These are phyloP conservation scores for Lateolabrax maculatus DNA, from an alignment of 2,797 vertebrate genomes.

Conservation along the genomic window DNA sequence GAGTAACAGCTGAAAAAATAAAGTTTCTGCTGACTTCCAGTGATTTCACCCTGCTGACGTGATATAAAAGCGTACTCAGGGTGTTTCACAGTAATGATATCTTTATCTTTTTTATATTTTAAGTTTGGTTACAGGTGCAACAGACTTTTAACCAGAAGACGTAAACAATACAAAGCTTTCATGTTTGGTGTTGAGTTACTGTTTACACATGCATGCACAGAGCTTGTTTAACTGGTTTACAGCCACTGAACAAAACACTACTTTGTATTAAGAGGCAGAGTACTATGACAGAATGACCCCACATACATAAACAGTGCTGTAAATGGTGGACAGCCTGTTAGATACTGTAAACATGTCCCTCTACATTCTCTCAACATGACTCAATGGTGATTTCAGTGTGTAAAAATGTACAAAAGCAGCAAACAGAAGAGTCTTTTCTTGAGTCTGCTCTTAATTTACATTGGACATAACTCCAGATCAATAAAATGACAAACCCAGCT, in stretches of 20 bases:
- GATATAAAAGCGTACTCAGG: neutral
- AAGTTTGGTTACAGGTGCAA: neutral
- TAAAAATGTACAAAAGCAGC: neutral
- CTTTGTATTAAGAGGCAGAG: no score
- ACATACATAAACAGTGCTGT: neutral
- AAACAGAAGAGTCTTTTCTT: slow-evolving; percentile 3
- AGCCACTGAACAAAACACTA: no score
- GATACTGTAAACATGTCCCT: neutral
- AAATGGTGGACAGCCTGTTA: neutral
- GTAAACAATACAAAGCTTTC: no score
- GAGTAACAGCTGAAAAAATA: neutral
- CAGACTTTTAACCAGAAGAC: neutral
- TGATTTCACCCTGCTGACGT: neutral
- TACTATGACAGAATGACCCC: neutral
- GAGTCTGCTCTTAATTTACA: neutral
- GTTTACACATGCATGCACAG: no score
- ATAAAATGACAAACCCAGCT: neutral
- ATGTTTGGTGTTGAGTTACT: no score
- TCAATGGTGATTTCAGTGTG: neutral
- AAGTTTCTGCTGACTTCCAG: neutral
- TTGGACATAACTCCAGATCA: neutral
- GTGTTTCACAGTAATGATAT: neutral
- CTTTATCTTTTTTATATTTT: no score
- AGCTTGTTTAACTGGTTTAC: neutral
- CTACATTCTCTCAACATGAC: neutral